phyloP scores from a whole-genome alignment of 2,888 invertebrate genomes.

The Chelonus formosanus region DNA sequence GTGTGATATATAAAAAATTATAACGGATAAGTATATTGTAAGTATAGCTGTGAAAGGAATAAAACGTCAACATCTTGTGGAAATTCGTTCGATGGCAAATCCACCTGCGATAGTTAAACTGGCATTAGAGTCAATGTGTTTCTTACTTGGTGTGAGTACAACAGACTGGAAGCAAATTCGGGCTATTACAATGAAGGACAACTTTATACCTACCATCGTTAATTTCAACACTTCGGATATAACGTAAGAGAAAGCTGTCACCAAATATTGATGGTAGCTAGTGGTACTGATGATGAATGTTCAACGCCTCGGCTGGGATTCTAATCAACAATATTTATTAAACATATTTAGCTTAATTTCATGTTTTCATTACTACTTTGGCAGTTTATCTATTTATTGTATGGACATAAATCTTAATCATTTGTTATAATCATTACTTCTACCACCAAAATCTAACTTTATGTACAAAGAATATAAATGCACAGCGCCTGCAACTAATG shows the following conservation, averaged over 20 bases:
- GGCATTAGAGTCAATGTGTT: slow-evolving; percentile 94
- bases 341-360: background rate
- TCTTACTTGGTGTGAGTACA: slow-evolving; percentile 88
- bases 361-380: background rate
- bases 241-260: slow-evolving; percentile 74
- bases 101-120: slow-evolving; percentile 92
- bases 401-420: background rate
- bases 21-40: slow-evolving; percentile 30
- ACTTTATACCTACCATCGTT: slow-evolving; percentile 93
- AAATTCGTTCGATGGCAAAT: slow-evolving; percentile 93
- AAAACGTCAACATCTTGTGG: slow-evolving; percentile 95
- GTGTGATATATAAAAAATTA: background rate
- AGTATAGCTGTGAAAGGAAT: slow-evolving; percentile 88
- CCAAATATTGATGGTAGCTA: background rate
- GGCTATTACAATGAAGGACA: slow-evolving; percentile 91
- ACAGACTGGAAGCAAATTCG: slow-evolving; percentile 95
- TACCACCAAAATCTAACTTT: slow-evolving; percentile 1
- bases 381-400: slow-evolving; percentile 4
- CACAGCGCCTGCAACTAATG: too few relatives aligned
- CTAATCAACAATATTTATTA: slow-evolving; percentile 14
- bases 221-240: slow-evolving; percentile 93
- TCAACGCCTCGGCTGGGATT: slow-evolving; percentile 46
- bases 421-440: background rate
- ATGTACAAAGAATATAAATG: too few relatives aligned
- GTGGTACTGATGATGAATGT: slow-evolving; percentile 43